These are phyloP conservation scores for Metopia argyrocephala DNA, from an alignment of 2,888 invertebrate species.

Conservation along the genomic window DNA sequence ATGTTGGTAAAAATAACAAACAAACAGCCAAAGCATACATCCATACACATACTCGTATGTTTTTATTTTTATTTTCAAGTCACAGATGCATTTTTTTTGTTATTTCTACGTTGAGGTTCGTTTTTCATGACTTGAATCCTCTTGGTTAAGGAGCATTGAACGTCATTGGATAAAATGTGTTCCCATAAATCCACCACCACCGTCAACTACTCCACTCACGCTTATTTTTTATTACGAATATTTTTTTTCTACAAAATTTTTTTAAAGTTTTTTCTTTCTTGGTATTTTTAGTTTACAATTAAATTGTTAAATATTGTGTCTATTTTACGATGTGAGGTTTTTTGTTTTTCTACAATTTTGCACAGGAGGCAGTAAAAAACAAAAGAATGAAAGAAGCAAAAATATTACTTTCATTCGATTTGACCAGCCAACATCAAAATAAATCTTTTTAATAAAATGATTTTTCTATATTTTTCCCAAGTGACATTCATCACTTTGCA, in stretches of 20 bases:
- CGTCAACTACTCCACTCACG: slow-evolving; percentile 43
- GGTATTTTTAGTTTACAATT: slow-evolving; percentile 56
- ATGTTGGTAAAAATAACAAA: background rate
- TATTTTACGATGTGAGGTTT: slow-evolving; percentile 25
- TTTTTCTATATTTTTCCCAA: background rate
- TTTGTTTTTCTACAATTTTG: slow-evolving; percentile 18
- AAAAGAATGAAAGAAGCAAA: no score
- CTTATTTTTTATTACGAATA: slow-evolving; percentile 26
- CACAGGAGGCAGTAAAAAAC: slow-evolving; percentile 10
- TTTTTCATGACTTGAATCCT: slow-evolving; percentile 50
- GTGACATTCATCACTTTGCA: no score
- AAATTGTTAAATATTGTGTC: slow-evolving; percentile 55
- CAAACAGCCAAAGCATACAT: slow-evolving; percentile 18
- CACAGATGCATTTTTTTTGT: slow-evolving; percentile 20
- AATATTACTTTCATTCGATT: slow-evolving; percentile 57
- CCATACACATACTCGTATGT: slow-evolving; percentile 13
- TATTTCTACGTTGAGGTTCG: slow-evolving; percentile 7
- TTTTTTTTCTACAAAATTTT: background rate
- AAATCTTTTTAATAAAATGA: background rate
- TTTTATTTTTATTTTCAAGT: slow-evolving; percentile 15
- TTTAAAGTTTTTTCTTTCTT: slow-evolving; percentile 21
- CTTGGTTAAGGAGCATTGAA: slow-evolving; percentile 58
- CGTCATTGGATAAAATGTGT: slow-evolving; percentile 63
- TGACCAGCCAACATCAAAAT: background rate
- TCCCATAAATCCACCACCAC: slow-evolving; percentile 49